Conservation (phyloP, 2,113 vertebrate species). For the Electrona antarctica region DNA sequence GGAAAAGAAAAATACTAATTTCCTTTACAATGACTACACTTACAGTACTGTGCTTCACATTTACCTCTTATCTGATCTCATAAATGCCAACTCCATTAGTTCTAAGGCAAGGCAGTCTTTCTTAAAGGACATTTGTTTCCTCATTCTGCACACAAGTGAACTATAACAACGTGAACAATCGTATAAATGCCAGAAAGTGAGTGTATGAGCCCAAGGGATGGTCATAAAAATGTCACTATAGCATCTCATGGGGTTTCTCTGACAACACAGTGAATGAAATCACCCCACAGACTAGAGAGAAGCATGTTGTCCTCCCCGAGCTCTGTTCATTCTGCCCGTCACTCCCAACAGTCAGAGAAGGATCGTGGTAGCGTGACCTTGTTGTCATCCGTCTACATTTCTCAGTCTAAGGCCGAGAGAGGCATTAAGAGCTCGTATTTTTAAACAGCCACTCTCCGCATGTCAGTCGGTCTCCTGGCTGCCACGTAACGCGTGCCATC, state of each 20-base stretch:
- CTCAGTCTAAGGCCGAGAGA: constrained; percentile 10
- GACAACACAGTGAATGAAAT: too few species aligned
- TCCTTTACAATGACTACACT: too few species aligned
- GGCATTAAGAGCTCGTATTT: constrained; percentile 7
- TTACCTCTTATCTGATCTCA: too few species aligned
- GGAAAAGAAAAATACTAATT: too few species aligned
- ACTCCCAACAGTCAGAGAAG: constrained; percentile 6
- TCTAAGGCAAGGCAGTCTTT: too few species aligned
- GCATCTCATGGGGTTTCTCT: neutral
- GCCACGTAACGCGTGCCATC: neutral
- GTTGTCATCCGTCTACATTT: constrained; percentile 1
- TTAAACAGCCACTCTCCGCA: neutral
- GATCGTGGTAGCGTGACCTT: constrained; percentile 20
- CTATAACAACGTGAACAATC: too few species aligned
- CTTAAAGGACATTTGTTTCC: too few species aligned
- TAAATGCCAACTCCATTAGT: too few species aligned
- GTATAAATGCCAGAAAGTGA: neutral
- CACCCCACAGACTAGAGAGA: too few species aligned
- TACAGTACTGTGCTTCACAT: too few species aligned
- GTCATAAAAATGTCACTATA: constrained; percentile 21
- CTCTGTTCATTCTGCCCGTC: neutral
- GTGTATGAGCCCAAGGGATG: constrained; percentile 3
- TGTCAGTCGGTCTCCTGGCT: neutral
- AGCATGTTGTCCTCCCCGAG: neutral
- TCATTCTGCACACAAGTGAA: too few species aligned